These are phyloP conservation scores for Bilobella aurantiaca DNA, from an alignment of 1,140 invertebrate species.

Conservation along the genomic window DNA sequence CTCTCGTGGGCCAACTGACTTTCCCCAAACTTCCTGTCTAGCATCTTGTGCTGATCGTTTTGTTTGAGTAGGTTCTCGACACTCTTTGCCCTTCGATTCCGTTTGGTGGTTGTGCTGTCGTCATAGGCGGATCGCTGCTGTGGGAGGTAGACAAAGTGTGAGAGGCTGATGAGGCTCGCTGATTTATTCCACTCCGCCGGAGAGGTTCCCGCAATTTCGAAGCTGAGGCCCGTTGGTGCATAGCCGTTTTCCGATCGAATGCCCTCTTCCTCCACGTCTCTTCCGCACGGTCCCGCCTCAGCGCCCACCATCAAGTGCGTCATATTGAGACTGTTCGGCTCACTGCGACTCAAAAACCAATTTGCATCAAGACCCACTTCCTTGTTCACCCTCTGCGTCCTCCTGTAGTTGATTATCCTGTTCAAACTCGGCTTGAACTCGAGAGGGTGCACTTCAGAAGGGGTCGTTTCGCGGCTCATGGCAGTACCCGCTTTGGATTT, in stretches of 20 bases:
- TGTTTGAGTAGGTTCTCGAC: slow-evolving; percentile 26
- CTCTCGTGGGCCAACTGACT: no score
- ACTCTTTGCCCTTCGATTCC: slow-evolving; percentile 33
- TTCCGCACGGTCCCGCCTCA: slow-evolving; percentile 14
- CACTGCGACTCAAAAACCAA: slow-evolving; percentile 58
- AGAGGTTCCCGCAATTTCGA: not conserved
- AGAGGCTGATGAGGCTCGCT: not conserved
- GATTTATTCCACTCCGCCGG: not conserved
- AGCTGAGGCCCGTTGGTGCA: slow-evolving; percentile 28
- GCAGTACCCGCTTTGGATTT: slow-evolving; percentile 12
- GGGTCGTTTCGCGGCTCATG: not conserved
- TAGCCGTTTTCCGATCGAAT: slow-evolving; percentile 33
- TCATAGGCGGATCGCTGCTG: not conserved
- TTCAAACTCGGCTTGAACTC: not conserved
- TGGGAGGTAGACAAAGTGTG: not conserved
- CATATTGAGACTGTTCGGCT: slow-evolving; percentile 58
- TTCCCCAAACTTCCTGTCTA: not conserved
- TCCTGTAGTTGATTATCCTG: not conserved
- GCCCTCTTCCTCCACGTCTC: slow-evolving; percentile 14
- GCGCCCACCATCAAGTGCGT: slow-evolving; percentile 2
- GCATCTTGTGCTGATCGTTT: slow-evolving; percentile 23
- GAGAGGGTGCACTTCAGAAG: slow-evolving; percentile 11
- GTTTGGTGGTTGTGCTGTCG: slow-evolving; percentile 17
- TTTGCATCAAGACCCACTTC: slow-evolving; percentile 33
- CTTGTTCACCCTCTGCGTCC: slow-evolving; percentile 8